Base-by-base conservation (phyloP, 2,888 invertebrate species). In the Therioaphis trifolii region DNA sequence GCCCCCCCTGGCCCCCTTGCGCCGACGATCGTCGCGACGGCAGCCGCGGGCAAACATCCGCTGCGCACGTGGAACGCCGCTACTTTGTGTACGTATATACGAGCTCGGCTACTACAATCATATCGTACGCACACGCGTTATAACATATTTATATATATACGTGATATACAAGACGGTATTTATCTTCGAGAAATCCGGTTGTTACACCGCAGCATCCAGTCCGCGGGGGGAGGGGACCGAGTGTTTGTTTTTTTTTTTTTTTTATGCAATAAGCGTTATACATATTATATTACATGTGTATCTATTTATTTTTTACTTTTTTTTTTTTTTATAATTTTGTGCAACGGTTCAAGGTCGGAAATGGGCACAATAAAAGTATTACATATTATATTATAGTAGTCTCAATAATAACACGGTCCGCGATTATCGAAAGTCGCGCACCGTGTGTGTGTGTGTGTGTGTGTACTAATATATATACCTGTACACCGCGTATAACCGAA, bases 361-460 rank as follows among this genome's bases (percentile, higher is more conserved):
- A 80, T 61, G 58, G 71, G 80, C 58, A 61, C 80, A 27, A 52
- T 12, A 52, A 52, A 12, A 24, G 14, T 66, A 66, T n/a, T n/a
- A n/a, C n/a, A n/a, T n/a, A n/a, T n/a, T n/a, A n/a, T n/a, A n/a
- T n/a, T n/a, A 29, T 15, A 61, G 15, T 61, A 29, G 29, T 55
- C 18, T 61, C n/a, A 68, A 68, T 55, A 71, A 43, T 58, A 58
- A 78, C 69, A 55, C 43, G 43, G 69, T 79, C 27, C 46, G n/a
- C n/a, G 71, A 71, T 80, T 79, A 80, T 80, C 80, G 80, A 80
- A 80, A 80, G 80, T 80, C 71, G 18, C 58, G n/a, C n/a, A n/a
- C n/a, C n/a, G n/a, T n/a, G 40, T 5, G 2, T 2, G 18, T 12
- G 3, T 29, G 49, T 71, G 4, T 52, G 52, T n/a, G n/a, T 11